Evolutionary conservation across 2,113 vertebrate species (phyloP).

Genomic region (Rattus rattus): DNA sequence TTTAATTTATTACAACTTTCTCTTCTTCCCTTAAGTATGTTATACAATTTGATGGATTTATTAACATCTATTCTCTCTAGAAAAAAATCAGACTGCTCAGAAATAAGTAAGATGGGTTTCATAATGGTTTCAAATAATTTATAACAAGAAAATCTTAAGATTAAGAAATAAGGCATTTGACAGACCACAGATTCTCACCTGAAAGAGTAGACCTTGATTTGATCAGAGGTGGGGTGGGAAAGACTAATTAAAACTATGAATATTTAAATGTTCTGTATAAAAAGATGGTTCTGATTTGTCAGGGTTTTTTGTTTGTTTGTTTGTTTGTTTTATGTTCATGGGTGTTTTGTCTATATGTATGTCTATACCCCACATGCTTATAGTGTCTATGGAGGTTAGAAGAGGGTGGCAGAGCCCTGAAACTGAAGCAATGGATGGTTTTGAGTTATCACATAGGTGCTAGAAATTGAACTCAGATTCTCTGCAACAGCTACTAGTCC

Average conservation of each 20-base stretch:
- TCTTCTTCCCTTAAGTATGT: background rate
- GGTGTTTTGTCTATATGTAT: background rate
- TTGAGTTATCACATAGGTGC: background rate
- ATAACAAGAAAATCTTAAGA: background rate
- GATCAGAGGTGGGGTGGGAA: background rate
- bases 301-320: background rate
- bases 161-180: slow-evolving; percentile 18
- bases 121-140: slow-evolving; percentile 12
- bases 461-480: background rate
- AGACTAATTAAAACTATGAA: background rate
- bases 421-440: background rate
- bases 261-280: background rate
- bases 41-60: background rate
- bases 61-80: background rate
- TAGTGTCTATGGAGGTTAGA: background rate
- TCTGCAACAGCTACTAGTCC: background rate
- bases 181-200: background rate
- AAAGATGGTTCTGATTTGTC: background rate
- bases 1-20: background rate
- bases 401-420: background rate
- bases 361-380: too few relatives aligned
- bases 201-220: background rate
- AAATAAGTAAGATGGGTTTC: background rate
- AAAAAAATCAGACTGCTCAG: background rate
- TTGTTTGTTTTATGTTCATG: background rate